These are phyloP conservation scores for Okapia johnstoni DNA, from an alignment of 2,113 vertebrate species.

Conservation along the genomic window DNA sequence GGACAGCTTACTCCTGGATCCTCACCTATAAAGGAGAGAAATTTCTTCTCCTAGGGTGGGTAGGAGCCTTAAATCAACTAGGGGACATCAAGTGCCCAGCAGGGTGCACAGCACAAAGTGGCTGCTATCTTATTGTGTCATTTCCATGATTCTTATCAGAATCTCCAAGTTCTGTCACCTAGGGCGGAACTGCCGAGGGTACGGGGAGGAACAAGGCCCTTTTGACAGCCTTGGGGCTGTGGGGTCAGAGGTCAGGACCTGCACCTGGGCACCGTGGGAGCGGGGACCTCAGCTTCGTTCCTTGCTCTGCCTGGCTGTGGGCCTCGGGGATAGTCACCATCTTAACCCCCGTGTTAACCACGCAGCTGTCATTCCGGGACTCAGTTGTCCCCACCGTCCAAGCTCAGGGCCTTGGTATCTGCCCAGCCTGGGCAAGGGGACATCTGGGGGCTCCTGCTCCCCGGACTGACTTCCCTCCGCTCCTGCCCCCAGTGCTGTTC, in stretches of 20 bases:
- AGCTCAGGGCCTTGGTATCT: neutral
- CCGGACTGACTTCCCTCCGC: neutral
- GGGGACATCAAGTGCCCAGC: neutral
- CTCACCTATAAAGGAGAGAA: neutral
- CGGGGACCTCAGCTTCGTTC: neutral
- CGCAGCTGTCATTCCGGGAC: neutral
- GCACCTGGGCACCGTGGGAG: neutral
- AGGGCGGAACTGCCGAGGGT: neutral
- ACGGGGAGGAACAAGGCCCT: neutral
- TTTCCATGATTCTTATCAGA: neutral
- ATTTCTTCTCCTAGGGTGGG: neutral
- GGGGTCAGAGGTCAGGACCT: neutral
- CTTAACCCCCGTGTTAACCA: no score
- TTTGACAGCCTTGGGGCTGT: neutral
- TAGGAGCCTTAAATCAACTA: neutral
- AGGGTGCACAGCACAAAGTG: neutral
- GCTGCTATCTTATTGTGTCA: neutral
- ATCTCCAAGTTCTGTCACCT: neutral
- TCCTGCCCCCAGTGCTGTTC: constrained; percentile 89
- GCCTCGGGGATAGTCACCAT: neutral
- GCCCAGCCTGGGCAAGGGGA: neutral
- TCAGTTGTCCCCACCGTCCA: neutral
- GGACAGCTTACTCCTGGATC: neutral
- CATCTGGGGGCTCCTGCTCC: neutral
- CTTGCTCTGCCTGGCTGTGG: neutral